Base-by-base conservation (phyloP, 1,140 invertebrate genomes). In the Aphaenogaster floridana region DNA sequence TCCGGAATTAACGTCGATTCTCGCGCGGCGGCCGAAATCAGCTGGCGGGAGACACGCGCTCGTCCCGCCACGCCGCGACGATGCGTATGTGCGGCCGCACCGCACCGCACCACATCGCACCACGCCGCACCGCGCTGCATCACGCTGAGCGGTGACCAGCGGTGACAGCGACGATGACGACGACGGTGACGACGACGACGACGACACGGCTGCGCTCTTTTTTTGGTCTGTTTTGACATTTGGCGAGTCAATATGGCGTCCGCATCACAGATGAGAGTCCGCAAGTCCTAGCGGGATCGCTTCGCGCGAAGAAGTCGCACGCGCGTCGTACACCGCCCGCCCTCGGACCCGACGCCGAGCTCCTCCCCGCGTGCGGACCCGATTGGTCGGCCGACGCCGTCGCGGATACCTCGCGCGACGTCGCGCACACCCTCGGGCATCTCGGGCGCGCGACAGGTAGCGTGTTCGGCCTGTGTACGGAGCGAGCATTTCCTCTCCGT, bases 191-290 rank as follows among this genome's bases (percentile, higher is more conserved):
- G 39, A 68, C 39, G 66, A 48, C n/a, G 11, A 36, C 78, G 21
- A 17, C 34, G 63, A 83, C 45, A 74, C 80, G 28, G 36, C 45
- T 66, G 61, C 61, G 48, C 57, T 86, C 83, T 66, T 63, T 79
- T 89, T 90, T 90, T 88, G 61, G 54, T 90, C 89, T 88, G 90
- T 90, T 91, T 91, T 89, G 87, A 91, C 89, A 87, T 87, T 91
- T 89, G 69, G 15, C 59, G 81, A 91, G 87, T 87, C 83, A 91
- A 91, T 78, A 91, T 91, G 90, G 90, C 90, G 80, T 84, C 61
- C 63, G 77, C 76, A 68, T 66, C 54, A 87, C 90, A 91, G 90
- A 88, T 91, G 89, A 91, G 76, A 91, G 80, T 87, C 39, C 61
- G 63, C 69, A 17, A 48, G 77, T 78, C 64, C 77, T 78, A 64